Conservation (phyloP, 1,140 invertebrate genomes). For the Drosophila melanica region DNA sequence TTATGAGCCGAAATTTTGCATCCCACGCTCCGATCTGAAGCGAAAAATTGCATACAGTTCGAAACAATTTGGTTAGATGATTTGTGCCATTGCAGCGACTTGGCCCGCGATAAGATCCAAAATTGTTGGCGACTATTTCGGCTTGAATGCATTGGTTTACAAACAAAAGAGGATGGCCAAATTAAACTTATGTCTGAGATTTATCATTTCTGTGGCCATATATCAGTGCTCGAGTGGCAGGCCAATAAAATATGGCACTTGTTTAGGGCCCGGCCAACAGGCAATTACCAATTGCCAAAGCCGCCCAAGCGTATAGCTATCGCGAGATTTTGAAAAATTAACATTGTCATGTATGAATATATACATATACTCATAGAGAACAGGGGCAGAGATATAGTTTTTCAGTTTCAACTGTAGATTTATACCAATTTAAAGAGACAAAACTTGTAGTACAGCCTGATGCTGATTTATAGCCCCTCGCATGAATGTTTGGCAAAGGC, state of each 20-base stretch:
- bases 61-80: constrained; percentile 56
- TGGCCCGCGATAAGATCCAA: constrained; percentile 32
- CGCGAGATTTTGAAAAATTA: constrained; percentile 80
- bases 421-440: constrained; percentile 73
- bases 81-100: constrained; percentile 59
- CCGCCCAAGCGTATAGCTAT: constrained; percentile 60
- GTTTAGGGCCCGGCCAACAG: constrained; percentile 54
- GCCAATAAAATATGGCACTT: constrained; percentile 78
- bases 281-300: constrained; percentile 65
- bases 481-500: constrained; percentile 34
- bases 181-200: constrained; percentile 69
- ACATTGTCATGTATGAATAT: constrained; percentile 48
- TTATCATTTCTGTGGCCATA: constrained; percentile 67
- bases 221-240: constrained; percentile 69
- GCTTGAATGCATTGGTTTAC: constrained; percentile 27
- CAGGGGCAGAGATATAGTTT: constrained; percentile 34
- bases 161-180: constrained; percentile 33
- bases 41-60: constrained; percentile 60
- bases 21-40: constrained; percentile 35
- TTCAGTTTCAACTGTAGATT: constrained; percentile 50
- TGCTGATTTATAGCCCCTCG: constrained; percentile 63
- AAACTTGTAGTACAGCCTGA: constrained; percentile 47
- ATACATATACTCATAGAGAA: constrained; percentile 3
- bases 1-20: constrained; percentile 56
- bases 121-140: constrained; percentile 46